These are phyloP conservation scores for Azemiops feae DNA, from an alignment of 2,113 vertebrate species.

Conservation along the genomic window DNA sequence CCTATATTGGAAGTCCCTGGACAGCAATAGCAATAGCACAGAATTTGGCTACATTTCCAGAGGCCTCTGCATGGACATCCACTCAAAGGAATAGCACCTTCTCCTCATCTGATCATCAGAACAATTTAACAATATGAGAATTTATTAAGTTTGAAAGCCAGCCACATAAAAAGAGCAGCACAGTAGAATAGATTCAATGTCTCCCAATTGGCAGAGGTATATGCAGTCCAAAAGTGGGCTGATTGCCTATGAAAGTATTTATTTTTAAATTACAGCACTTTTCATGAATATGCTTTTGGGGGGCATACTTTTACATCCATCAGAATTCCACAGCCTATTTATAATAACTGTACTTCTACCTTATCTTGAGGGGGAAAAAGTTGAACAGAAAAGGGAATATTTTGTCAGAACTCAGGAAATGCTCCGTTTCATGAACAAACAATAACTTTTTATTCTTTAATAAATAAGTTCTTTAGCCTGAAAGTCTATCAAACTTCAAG, in stretches of 20 bases:
- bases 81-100: neutral
- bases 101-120: neutral
- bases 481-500: neutral
- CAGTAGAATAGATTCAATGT: neutral
- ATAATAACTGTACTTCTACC: neutral
- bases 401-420: conserved; percentile 10
- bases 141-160: neutral
- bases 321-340: neutral
- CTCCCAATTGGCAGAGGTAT: neutral
- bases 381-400: neutral
- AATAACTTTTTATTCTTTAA: conserved; percentile 3
- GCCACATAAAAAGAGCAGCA: neutral
- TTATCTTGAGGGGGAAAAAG: neutral
- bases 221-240: neutral
- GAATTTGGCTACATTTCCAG: neutral
- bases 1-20: neutral
- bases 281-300: neutral
- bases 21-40: neutral
- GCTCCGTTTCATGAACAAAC: neutral
- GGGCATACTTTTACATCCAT: neutral
- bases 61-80: neutral
- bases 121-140: neutral
- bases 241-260: too few relatives aligned
- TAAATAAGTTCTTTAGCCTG: conserved; percentile 13
- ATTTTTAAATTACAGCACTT: neutral